Base-by-base conservation (phyloP, 2,888 invertebrate genomes). In the Parascotia fuliginaria region DNA sequence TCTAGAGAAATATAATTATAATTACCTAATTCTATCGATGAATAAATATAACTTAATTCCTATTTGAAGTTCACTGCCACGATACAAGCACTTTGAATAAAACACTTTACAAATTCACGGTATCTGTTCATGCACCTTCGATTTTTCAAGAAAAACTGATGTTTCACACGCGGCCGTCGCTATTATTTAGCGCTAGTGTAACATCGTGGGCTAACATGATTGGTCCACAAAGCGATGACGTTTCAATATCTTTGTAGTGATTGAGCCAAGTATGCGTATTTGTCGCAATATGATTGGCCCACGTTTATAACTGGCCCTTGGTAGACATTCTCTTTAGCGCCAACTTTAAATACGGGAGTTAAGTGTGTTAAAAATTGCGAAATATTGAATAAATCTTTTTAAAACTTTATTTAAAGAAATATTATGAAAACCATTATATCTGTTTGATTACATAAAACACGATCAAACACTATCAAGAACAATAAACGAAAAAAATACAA, bases 281-380 rank as follows among this genome's bases (percentile, higher is more conserved):
- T 94, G 95, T 93, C 94, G 77, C 34, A 22, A 64, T 67, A 37
- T 70, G 60, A 95, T 95, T 95, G 95, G 95, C 94, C 94, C 95
- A 95, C 95, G 95, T 95, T 87, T 78, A 63, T 85, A 75, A 83
- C 79, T 87, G 83, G 85, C 74, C 51, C 65, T 66, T 66, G 73
- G 67, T 61, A 51, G 61, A 50, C 61, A 56, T 62, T 47, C 29
- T 43, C 60, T 69, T 63, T 72, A 77, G 83, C 88, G 89, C 77
- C 60, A 78, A 77, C 66, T 87, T 87, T 75, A 68, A 89, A 77
- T n/a, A 22, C 28, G 22, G 16, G 11, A 41, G 31, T 36, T 31
- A 31, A 15, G 13, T 19, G 6, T n/a, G 1, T 29, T 16, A 15
- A 29, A 12, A 37, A 49, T 43, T 43, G 43, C n/a, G 31, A 37